A percentile compares a stretch with the other conserved stretches of the same genome.
These are phyloP conservation scores for Takifugu ocellatus DNA, from an alignment of 2,797 vertebrate species.

Conservation along the genomic window DNA sequence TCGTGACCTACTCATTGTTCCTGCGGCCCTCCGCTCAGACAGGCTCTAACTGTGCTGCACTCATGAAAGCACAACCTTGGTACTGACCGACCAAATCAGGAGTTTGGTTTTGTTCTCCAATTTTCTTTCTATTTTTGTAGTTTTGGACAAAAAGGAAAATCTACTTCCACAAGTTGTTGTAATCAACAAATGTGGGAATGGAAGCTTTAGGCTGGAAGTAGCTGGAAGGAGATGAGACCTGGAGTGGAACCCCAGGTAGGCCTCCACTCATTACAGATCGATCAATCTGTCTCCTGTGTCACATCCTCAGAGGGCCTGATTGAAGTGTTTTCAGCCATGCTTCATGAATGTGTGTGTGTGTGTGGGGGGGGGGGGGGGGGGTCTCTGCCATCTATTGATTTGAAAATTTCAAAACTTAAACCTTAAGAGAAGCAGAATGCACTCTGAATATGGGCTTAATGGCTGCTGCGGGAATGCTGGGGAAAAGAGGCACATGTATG, in stretches of 20 bases:
- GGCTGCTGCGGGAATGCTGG: conserved; percentile 62
- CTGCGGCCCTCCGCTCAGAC: neutral
- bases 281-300: conserved; percentile 70
- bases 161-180: conserved; percentile 38
- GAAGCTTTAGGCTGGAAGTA: conserved; percentile 46
- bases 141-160: conserved; percentile 24
- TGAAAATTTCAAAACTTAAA: conserved; percentile 76
- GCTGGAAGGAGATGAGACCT: conserved; percentile 39
- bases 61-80: conserved; percentile 16
- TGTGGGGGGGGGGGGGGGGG: conserved; percentile 32
- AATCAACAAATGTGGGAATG: conserved; percentile 42
- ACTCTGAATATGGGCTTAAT: conserved; percentile 70
- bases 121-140: conserved; percentile 9
- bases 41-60: neutral
- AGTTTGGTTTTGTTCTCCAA: neutral
- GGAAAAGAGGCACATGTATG: conserved; percentile 33
- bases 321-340: conserved; percentile 77
- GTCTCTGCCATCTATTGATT: conserved; percentile 77
- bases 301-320: conserved; percentile 68
- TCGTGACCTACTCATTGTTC: neutral
- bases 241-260: conserved; percentile 70
- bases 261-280: conserved; percentile 70
- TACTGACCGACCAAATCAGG: conserved; percentile 26
- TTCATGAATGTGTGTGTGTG: conserved; percentile 29
- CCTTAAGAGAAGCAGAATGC: conserved; percentile 66